A percentile compares a stretch with the other conserved stretches of the same genome.
Conservation (phyloP, 2,888 invertebrate species). For the Beris morrisii region DNA sequence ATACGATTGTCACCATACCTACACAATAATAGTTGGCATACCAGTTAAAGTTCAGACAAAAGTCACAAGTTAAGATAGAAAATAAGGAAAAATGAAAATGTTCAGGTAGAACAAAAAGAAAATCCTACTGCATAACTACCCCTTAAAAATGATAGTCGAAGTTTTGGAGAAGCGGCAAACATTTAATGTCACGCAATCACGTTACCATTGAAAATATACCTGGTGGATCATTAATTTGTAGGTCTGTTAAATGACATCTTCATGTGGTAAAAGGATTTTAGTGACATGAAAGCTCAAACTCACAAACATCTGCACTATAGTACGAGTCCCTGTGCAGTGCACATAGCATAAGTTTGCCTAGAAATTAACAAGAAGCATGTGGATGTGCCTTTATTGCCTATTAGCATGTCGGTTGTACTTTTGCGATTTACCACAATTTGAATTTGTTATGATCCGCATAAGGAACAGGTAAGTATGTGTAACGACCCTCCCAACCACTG, state of each 20-base stretch:
- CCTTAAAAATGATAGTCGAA: constrained; percentile 10
- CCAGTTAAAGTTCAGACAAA: no score
- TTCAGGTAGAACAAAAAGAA: no score
- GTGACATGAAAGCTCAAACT: constrained; percentile 21
- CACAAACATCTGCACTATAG: constrained; percentile 1
- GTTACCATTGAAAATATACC: not conserved
- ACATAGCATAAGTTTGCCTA: not conserved
- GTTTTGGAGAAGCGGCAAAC: constrained; percentile 14
- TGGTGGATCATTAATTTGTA: constrained; percentile 26
- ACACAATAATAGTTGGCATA: no score
- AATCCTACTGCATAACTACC: no score
- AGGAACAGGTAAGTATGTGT: not conserved
- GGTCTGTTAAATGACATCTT: constrained; percentile 31
- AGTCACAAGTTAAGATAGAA: no score
- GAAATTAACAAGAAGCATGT: constrained; percentile 11
- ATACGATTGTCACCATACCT: no score
- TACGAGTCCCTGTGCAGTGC: not conserved
- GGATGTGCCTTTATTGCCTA: constrained; percentile 27
- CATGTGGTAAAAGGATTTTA: constrained; percentile 31
- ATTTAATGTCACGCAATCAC: constrained; percentile 31
- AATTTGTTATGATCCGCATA: constrained; percentile 14
- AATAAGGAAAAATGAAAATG: no score
- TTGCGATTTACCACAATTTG: constrained; percentile 24
- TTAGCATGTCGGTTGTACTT: constrained; percentile 25
- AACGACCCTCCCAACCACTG: not conserved